A percentile compares a stretch with the other conserved stretches of the same genome.
phyloP scores from a whole-genome alignment of 92 coral and sea anemone species.

The Umimayanthus kanabou region DNA sequence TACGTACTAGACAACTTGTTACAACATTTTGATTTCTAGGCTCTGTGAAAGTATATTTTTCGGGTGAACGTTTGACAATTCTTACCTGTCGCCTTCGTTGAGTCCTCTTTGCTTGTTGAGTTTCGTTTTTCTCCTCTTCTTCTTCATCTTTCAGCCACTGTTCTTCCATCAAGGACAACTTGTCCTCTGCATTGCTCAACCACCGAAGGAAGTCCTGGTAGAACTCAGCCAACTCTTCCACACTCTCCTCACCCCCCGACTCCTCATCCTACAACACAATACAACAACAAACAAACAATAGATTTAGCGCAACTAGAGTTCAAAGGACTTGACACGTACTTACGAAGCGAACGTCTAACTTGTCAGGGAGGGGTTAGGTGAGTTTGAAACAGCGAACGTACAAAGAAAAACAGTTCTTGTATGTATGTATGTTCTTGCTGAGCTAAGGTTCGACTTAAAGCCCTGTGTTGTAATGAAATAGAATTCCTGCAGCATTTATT shows the following conservation, averaged over 20 bases:
- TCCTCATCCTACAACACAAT: conserved; percentile 33
- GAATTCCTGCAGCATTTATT: too few relatives aligned
- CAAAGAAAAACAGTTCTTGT: too few relatives aligned
- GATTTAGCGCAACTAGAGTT: not conserved
- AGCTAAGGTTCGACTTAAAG: too few relatives aligned
- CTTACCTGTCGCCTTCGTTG: conserved; percentile 36
- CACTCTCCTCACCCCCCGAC: conserved; percentile 22
- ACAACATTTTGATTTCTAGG: not conserved
- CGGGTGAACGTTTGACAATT: not conserved
- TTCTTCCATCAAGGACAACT: conserved; percentile 74
- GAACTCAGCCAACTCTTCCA: conserved; percentile 22
- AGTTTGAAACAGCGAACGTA: too few relatives aligned
- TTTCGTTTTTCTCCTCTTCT: conserved; percentile 49
- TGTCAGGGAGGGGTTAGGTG: not conserved
- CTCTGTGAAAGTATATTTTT: not conserved
- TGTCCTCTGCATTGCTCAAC: conserved; percentile 67
- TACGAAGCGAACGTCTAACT: too few relatives aligned
- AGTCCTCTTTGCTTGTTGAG: conserved; percentile 6
- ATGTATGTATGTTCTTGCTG: too few relatives aligned
- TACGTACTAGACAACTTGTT: not conserved
- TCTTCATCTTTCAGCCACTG: conserved; percentile 68
- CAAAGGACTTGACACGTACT: not conserved
- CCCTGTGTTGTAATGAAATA: too few relatives aligned
- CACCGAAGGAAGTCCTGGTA: conserved; percentile 57
- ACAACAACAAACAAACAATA: not conserved